phyloP scores from a whole-genome alignment of 2,113 vertebrate species.

The Gymnocephalus cernua region DNA sequence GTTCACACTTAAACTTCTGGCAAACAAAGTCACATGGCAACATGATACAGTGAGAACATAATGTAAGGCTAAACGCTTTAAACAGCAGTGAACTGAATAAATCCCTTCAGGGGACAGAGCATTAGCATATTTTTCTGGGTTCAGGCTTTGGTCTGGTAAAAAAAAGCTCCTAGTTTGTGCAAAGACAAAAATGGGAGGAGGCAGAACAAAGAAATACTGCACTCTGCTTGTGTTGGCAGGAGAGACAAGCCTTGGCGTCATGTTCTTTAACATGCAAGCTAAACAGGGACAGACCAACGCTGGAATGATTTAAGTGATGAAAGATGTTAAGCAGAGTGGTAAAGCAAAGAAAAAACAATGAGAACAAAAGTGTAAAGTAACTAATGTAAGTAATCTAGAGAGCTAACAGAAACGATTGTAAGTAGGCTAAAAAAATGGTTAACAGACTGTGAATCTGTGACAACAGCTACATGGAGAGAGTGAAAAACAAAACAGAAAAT shows the following conservation, averaged over 20 bases:
- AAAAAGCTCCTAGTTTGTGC: constrained; percentile 14
- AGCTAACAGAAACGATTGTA: not conserved
- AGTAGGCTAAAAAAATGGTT: not conserved
- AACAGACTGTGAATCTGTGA: constrained; percentile 22
- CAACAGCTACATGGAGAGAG: constrained; percentile 69
- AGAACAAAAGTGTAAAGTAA: not conserved
- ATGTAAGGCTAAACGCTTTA: constrained; percentile 43
- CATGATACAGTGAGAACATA: constrained; percentile 37
- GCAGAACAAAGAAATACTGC: constrained; percentile 51
- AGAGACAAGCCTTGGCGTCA: constrained; percentile 31
- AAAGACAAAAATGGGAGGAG: constrained; percentile 47
- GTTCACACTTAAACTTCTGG: constrained; percentile 10
- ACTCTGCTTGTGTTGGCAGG: constrained; percentile 51
- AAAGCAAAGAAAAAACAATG: not conserved
- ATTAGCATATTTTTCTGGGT: constrained; percentile 45
- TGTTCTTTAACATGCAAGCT: constrained; percentile 53
- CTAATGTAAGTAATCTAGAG: not conserved
- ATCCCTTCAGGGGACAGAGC: constrained; percentile 49
- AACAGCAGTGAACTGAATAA: constrained; percentile 51
- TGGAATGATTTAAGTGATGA: constrained; percentile 45
- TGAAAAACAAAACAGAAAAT: constrained; percentile 77
- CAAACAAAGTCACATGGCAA: constrained; percentile 23
- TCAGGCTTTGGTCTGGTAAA: constrained; percentile 25
- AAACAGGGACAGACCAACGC: constrained; percentile 40
- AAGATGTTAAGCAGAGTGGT: constrained; percentile 39